These are phyloP conservation scores for Pitangus sulphuratus DNA, from an alignment of 2,797 vertebrate species.

Conservation along the genomic window DNA sequence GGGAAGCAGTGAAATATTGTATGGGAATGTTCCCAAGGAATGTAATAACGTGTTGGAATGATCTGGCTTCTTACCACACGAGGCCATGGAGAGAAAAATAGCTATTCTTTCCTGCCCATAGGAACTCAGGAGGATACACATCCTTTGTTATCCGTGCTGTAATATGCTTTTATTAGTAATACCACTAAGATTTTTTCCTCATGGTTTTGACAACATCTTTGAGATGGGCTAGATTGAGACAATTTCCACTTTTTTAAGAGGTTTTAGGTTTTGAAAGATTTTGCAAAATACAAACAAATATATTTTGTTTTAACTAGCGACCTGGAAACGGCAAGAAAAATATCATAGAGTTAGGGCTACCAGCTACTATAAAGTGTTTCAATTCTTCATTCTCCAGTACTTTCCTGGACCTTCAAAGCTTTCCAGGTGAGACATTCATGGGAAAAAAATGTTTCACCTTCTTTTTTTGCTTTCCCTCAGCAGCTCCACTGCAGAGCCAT, in stretches of 20 bases:
- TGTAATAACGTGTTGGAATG: slow-evolving; percentile 22
- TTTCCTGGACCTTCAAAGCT: neutral
- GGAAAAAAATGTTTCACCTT: neutral
- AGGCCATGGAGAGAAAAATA: neutral
- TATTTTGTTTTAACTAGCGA: neutral
- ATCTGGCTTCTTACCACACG: neutral
- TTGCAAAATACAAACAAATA: neutral
- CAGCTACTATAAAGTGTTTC: neutral
- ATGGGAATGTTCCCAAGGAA: slow-evolving; percentile 36
- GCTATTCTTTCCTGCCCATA: neutral
- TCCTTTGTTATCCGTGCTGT: neutral
- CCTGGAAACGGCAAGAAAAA: neutral
- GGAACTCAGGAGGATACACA: accelerated
- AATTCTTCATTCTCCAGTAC: neutral
- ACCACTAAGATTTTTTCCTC: neutral
- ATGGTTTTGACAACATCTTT: neutral
- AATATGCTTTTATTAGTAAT: neutral
- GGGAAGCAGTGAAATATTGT: neutral
- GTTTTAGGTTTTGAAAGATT: neutral
- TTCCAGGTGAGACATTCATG: neutral
- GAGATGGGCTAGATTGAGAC: neutral
- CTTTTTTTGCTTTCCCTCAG: neutral
- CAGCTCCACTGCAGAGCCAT: slow-evolving; percentile 27
- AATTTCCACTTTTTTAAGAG: neutral
- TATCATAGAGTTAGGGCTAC: accelerated